These are phyloP conservation scores for Drosophila helvetica DNA, from an alignment of 2,888 invertebrate species.

Conservation along the genomic window DNA sequence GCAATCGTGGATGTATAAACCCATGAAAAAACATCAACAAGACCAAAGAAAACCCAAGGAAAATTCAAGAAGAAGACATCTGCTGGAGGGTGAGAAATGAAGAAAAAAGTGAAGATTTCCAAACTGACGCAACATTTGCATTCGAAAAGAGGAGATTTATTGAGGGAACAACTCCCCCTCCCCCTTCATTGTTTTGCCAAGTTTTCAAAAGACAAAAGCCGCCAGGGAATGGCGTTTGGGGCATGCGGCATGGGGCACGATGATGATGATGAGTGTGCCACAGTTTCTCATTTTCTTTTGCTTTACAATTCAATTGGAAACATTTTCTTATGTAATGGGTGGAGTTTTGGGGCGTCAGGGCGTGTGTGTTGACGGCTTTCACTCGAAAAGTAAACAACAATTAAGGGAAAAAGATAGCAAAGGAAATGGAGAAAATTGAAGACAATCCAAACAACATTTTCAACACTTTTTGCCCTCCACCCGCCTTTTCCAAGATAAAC, in stretches of 20 bases:
- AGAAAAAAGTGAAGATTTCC: conserved; percentile 26
- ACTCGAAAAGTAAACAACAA: conserved; percentile 68
- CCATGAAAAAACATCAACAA: conserved; percentile 42
- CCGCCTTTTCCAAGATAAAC: conserved; percentile 51
- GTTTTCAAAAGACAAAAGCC: conserved; percentile 67
- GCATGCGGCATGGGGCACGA: not conserved
- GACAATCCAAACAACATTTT: conserved; percentile 61
- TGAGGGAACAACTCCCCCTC: conserved; percentile 25
- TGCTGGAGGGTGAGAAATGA: conserved; percentile 1
- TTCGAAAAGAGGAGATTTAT: conserved; percentile 70
- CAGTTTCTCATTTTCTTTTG: conserved; percentile 31
- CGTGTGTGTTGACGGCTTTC: conserved; percentile 50
- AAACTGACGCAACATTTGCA: conserved; percentile 69
- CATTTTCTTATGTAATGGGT: conserved; percentile 53
- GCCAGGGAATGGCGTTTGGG: conserved; percentile 44
- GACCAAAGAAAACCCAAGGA: conserved; percentile 40
- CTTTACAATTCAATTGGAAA: conserved; percentile 60
- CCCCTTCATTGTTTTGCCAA: conserved; percentile 45
- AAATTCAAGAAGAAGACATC: conserved; percentile 52
- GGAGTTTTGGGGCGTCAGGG: conserved; percentile 30
- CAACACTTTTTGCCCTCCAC: conserved; percentile 59
- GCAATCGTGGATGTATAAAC: conserved; percentile 52
- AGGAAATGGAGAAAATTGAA: conserved; percentile 26
- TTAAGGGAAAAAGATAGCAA: conserved; percentile 49
- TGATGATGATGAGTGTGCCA: conserved; percentile 35